Evolutionary conservation across 2,888 invertebrate genomes (phyloP).

Genomic region (Ischnus inquisitorius): DNA sequence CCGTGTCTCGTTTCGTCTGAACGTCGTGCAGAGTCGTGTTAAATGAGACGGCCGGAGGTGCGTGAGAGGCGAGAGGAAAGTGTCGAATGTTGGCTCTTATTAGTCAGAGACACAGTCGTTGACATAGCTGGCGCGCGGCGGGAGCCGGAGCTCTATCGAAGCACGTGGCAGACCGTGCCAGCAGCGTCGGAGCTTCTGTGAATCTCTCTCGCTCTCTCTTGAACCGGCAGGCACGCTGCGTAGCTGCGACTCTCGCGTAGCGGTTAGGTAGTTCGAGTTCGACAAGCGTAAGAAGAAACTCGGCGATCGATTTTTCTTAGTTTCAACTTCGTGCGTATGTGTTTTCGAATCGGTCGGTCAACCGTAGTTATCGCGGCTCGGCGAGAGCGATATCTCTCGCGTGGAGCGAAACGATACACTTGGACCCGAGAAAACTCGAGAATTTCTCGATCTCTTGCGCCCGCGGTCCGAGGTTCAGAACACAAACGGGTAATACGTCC

Average conservation of each 20-base stretch:
- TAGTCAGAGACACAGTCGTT: conserved; percentile 54
- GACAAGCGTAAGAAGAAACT: neutral
- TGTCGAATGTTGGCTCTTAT: conserved; percentile 34
- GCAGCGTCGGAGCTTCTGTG: conserved; percentile 16
- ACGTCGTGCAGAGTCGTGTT: neutral
- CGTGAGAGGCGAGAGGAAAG: neutral
- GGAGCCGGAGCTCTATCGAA: conserved; percentile 45
- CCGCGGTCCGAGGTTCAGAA: conserved; percentile 19
- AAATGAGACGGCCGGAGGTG: neutral
- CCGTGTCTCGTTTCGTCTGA: conserved; percentile 3
- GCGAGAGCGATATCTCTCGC: conserved; percentile 19
- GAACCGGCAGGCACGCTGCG: conserved; percentile 21
- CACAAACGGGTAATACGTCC: neutral
- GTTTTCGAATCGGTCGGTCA: conserved; percentile 51
- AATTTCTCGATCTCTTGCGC: conserved; percentile 12
- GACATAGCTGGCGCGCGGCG: conserved; percentile 57
- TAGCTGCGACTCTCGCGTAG: neutral
- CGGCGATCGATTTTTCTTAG: conserved; percentile 32
- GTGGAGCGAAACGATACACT: conserved; percentile 41
- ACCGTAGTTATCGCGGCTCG: conserved; percentile 33
- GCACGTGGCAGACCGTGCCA: conserved; percentile 60
- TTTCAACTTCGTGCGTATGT: conserved; percentile 3
- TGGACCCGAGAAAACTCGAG: conserved; percentile 39
- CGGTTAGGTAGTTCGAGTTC: neutral
- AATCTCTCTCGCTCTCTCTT: neutral